phyloP scores from a whole-genome alignment of 2,888 invertebrate genomes.

The Dicyrtomina minuta region DNA sequence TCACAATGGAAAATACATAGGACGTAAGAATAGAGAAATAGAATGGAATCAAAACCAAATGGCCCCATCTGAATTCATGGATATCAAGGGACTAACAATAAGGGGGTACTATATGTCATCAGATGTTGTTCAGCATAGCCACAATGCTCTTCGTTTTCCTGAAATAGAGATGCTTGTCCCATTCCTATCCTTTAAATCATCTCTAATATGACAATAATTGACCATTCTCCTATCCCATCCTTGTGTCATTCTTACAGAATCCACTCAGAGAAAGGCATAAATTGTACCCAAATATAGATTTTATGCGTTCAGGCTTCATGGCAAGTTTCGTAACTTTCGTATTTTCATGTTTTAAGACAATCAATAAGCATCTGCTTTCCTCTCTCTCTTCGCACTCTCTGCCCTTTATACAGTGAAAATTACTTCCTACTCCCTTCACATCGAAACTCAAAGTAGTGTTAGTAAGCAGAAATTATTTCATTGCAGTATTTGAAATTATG shows the following conservation, averaged over 20 bases:
- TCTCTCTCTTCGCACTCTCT: neutral
- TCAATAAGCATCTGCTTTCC: slow-evolving; percentile 1
- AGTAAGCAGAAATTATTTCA: too few relatives aligned
- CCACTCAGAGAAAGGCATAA: slow-evolving; percentile 25
- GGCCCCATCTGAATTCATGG: slow-evolving; percentile 41
- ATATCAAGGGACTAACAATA: slow-evolving; percentile 31
- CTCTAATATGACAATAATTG: slow-evolving; percentile 46
- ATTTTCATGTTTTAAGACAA: slow-evolving; percentile 4
- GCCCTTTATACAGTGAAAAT: neutral
- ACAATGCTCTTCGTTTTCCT: too few relatives aligned
- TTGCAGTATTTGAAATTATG: too few relatives aligned
- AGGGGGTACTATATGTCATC: neutral
- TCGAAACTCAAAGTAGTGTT: neutral
- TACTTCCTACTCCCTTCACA: slow-evolving; percentile 3
- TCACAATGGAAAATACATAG: too few relatives aligned
- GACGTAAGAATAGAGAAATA: neutral
- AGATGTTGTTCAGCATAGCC: too few relatives aligned
- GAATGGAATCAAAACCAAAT: slow-evolving; percentile 30
- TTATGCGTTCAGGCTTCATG: slow-evolving; percentile 7
- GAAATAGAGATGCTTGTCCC: too few relatives aligned
- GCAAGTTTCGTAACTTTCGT: neutral
- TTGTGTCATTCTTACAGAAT: slow-evolving; percentile 14
- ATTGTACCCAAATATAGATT: slow-evolving; percentile 24
- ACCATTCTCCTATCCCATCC: slow-evolving; percentile 35
- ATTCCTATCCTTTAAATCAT: slow-evolving; percentile 38